These are phyloP conservation scores for Slavum lentiscoides DNA, from an alignment of 2,888 invertebrate species.

Conservation along the genomic window DNA sequence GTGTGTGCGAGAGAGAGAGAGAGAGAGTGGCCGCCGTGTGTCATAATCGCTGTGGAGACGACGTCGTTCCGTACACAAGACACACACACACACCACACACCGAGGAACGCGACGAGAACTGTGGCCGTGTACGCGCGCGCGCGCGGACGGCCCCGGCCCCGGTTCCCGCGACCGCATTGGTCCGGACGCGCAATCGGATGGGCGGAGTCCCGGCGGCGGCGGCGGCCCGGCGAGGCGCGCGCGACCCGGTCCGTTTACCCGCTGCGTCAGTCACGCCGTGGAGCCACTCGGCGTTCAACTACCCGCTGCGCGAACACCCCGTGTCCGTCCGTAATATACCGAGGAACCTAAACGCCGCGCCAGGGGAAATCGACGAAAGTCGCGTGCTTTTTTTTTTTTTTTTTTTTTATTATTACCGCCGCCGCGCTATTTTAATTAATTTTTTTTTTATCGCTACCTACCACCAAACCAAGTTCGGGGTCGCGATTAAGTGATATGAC, in stretches of 20 bases:
- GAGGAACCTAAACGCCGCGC: conserved; percentile 2
- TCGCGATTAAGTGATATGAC: neutral
- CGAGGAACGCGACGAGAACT: neutral
- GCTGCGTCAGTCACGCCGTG: conserved; percentile 53
- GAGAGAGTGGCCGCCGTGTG: no score
- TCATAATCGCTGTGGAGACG: neutral
- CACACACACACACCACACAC: neutral
- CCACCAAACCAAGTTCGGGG: no score
- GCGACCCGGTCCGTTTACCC: conserved; percentile 38
- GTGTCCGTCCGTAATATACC: neutral
- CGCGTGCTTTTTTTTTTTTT: neutral
- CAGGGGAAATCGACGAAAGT: no score
- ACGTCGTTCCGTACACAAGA: neutral
- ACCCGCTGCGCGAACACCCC: conserved; percentile 47
- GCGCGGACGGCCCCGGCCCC: conserved; percentile 10
- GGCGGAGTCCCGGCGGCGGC: conserved; percentile 18
- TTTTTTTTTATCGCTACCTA: no score
- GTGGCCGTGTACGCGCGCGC: no score
- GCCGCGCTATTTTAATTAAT: neutral
- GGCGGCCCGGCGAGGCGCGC: conserved; percentile 4
- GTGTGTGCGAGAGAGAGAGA: neutral
- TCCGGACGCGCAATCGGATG: neutral
- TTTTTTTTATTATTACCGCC: neutral
- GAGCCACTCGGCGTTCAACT: conserved; percentile 51
- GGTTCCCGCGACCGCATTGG: conserved; percentile 18